Conservation (phyloP, 2,888 invertebrate species). For the Gisinianus flammeolus region DNA sequence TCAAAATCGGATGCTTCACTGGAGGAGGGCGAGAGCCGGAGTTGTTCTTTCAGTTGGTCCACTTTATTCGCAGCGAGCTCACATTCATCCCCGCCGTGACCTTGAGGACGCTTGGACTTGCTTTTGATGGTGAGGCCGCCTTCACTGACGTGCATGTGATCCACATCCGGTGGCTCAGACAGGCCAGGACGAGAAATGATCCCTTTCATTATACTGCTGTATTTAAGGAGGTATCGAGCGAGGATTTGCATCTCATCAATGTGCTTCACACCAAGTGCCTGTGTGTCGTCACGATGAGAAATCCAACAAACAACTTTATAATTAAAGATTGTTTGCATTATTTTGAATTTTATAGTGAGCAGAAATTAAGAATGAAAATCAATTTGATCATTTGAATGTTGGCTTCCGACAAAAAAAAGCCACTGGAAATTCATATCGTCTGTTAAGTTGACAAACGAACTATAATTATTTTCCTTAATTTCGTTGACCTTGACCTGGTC, state of each 20-base stretch:
- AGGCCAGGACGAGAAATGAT: conserved; percentile 44
- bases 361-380: too few species aligned
- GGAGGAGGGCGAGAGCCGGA: not conserved
- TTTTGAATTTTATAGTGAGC: too few species aligned
- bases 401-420: too few species aligned
- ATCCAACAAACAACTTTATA: not conserved
- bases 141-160: conserved; percentile 21
- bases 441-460: too few species aligned
- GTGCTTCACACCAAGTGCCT: conserved; percentile 49
- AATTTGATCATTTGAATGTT: too few species aligned
- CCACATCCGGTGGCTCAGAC: not conserved
- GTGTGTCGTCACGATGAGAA: too few species aligned
- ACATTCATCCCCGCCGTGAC: not conserved
- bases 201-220: conserved; percentile 49
- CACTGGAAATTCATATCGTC: too few species aligned
- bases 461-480: too few species aligned
- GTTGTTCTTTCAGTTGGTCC: not conserved
- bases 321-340: not conserved
- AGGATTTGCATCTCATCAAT: conserved; percentile 49
- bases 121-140: not conserved
- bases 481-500: too few species aligned
- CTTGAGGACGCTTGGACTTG: not conserved
- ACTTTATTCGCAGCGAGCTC: not conserved
- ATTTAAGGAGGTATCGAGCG: conserved; percentile 46
- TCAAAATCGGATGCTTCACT: conserved; percentile 15